Conservation (phyloP, 1,140 invertebrate species). For the Gonioctena quinquepunctata region DNA sequence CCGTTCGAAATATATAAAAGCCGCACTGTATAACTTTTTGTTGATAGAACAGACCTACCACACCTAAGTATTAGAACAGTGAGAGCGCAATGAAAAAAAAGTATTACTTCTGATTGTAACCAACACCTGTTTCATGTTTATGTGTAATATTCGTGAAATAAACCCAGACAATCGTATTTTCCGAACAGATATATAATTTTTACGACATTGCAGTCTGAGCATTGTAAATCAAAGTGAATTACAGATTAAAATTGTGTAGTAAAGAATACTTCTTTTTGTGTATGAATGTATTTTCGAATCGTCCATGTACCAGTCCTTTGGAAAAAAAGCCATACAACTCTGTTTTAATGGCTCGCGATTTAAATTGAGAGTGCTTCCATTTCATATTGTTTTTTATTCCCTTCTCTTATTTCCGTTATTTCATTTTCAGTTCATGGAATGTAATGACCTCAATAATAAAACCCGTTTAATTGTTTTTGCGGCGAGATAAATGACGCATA, state of each 20-base stretch:
- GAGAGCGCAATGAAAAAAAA: too few relatives aligned
- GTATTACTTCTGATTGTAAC: too few relatives aligned
- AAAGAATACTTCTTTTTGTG: background rate
- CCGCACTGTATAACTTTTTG: too few relatives aligned
- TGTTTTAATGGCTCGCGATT: background rate
- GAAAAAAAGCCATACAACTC: background rate
- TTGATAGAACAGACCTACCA: too few relatives aligned
- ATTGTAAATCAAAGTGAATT: background rate
- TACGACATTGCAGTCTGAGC: background rate
- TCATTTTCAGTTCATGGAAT: background rate
- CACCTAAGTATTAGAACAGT: too few relatives aligned
- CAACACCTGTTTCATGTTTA: background rate
- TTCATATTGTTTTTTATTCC: background rate
- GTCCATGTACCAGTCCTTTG: background rate
- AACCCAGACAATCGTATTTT: background rate
- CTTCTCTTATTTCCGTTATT: background rate
- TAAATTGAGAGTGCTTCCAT: background rate
- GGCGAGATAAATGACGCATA: background rate
- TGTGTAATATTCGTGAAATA: background rate
- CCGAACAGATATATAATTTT: background rate
- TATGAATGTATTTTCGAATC: background rate
- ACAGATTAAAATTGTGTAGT: conserved; percentile 1
- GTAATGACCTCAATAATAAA: conserved; percentile 1
- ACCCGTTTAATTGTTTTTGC: background rate
- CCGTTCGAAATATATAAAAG: too few relatives aligned